These are phyloP conservation scores for Anseranas semipalmata DNA, from an alignment of 2,113 vertebrate genomes.

Conservation along the genomic window DNA sequence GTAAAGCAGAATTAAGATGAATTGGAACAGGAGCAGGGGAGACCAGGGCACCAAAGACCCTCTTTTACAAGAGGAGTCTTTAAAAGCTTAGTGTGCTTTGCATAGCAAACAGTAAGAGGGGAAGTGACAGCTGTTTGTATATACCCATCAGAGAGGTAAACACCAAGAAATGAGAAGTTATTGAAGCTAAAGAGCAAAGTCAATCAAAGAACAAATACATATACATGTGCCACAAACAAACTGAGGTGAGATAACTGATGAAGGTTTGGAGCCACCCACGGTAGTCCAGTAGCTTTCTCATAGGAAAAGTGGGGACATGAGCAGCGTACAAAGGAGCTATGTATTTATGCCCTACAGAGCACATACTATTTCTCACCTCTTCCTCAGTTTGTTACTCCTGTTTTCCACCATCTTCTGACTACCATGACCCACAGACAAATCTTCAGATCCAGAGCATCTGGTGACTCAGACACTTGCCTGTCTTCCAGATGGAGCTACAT, in stretches of 20 bases:
- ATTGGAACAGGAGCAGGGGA: conserved; percentile 23
- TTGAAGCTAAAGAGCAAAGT: neutral
- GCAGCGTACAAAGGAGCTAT: neutral
- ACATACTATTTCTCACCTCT: neutral
- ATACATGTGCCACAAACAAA: neutral
- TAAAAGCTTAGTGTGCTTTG: conserved; percentile 19
- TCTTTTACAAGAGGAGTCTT: conserved; percentile 15
- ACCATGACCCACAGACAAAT: neutral
- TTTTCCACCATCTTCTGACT: neutral
- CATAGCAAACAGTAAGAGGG: neutral
- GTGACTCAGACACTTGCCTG: neutral
- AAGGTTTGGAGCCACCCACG: neutral
- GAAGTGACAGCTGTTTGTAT: conserved; percentile 29
- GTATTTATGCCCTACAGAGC: neutral
- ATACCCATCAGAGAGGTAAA: neutral
- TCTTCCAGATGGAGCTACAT: neutral
- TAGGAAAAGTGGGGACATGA: neutral
- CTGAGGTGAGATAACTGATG: neutral
- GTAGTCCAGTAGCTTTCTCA: neutral
- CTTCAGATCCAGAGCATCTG: neutral
- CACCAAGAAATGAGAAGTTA: neutral
- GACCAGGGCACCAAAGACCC: neutral
- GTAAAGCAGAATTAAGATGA: neutral
- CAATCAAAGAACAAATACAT: neutral
- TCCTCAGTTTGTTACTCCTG: neutral